These are phyloP conservation scores for Agrenia bidenticulata DNA, from an alignment of 2,888 invertebrate genomes.

Conservation along the genomic window DNA sequence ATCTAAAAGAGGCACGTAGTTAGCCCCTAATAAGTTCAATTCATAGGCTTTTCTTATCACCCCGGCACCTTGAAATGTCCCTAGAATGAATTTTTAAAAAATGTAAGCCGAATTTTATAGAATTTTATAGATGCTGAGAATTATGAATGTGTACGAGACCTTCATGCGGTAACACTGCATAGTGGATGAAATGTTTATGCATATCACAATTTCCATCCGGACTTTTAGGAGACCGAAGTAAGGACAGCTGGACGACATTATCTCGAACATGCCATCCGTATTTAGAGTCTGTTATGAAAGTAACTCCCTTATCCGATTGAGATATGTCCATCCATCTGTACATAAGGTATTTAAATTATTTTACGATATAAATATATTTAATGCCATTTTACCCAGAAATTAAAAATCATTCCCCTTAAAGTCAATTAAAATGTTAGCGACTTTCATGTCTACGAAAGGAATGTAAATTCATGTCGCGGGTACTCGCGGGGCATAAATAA, in stretches of 20 bases:
- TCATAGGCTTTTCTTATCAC: conserved; percentile 57
- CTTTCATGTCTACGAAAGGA: not conserved
- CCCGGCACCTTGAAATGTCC: conserved; percentile 55
- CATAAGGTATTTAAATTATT: no score
- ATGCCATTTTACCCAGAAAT: no score
- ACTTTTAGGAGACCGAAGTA: conserved; percentile 58
- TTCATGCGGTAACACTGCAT: conserved; percentile 58
- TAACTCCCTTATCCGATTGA: conserved; percentile 58
- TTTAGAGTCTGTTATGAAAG: conserved; percentile 59
- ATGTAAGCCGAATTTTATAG: not conserved
- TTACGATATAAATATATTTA: no score
- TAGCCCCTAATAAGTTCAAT: conserved; percentile 55
- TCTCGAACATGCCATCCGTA: conserved; percentile 59
- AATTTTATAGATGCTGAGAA: no score
- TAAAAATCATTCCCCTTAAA: no score
- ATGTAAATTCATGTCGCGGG: not conserved
- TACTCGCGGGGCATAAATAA: not conserved
- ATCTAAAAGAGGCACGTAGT: conserved; percentile 36
- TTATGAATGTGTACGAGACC: not conserved
- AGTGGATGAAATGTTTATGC: conserved; percentile 58
- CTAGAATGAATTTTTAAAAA: conserved; percentile 28
- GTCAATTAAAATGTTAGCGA: no score
- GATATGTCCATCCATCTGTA: conserved; percentile 59
- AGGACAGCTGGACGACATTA: conserved; percentile 57
- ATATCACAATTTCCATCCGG: conserved; percentile 60